phyloP scores from a whole-genome alignment of 35 echinoderm and acorn worm genomes.

The Anneissia japonica region DNA sequence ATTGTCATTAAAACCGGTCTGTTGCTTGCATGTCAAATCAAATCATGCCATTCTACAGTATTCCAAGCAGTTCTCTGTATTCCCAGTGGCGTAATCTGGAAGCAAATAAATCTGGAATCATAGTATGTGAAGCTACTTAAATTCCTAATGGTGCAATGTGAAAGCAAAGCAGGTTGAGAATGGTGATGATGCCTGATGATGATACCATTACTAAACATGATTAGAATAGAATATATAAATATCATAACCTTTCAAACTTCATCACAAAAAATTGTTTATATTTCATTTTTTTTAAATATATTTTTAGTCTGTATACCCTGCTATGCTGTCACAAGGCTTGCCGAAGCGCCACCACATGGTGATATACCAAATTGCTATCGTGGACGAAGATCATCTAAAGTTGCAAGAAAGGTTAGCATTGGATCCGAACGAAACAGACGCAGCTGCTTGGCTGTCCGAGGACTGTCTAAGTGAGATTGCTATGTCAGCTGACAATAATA shows the following conservation, averaged over 20 bases:
- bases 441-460: constrained; percentile 57
- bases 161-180: too few relatives aligned
- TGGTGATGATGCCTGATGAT: too few relatives aligned
- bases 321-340: constrained; percentile 44
- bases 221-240: background rate
- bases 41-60: too few relatives aligned
- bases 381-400: constrained; percentile 13
- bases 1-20: too few relatives aligned
- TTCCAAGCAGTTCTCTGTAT: too few relatives aligned
- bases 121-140: too few relatives aligned
- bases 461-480: constrained; percentile 15
- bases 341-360: constrained; percentile 57
- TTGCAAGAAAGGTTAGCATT: constrained; percentile 22
- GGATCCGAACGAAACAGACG: constrained; percentile 43
- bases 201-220: too few relatives aligned
- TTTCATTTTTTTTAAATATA: background rate
- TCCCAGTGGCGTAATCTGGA: too few relatives aligned
- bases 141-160: too few relatives aligned
- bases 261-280: background rate
- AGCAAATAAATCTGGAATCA: too few relatives aligned
- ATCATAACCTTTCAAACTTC: background rate
- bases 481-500: background rate
- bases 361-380: constrained; percentile 31
- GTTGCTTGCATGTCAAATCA: too few relatives aligned
- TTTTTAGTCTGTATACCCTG: constrained; percentile 52